These are phyloP conservation scores for Actinemys pallida DNA, from an alignment of 2,113 vertebrate genomes.

Conservation along the genomic window DNA sequence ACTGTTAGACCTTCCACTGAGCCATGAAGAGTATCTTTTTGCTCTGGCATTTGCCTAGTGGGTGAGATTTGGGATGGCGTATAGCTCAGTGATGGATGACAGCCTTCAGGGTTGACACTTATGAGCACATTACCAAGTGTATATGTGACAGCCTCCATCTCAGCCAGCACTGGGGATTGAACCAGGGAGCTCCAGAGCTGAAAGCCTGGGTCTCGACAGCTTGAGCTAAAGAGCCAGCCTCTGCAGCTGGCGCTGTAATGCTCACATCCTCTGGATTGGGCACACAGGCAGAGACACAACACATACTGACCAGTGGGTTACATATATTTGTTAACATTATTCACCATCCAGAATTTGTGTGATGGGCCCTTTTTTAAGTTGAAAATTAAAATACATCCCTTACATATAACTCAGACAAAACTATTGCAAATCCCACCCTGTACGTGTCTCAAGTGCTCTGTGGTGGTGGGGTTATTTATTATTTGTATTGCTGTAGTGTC, in stretches of 20 bases:
- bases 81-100: not conserved
- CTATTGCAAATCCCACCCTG: not conserved
- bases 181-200: not conserved
- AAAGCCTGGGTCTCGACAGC: not conserved
- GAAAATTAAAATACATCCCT: not conserved
- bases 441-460: not conserved
- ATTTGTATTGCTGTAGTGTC: not conserved
- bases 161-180: not conserved
- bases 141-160: not conserved
- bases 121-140: not conserved
- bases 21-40: not conserved
- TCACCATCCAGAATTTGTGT: not conserved
- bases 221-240: not conserved
- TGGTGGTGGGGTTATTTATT: not conserved
- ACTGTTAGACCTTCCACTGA: not conserved
- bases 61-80: not conserved
- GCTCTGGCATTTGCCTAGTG: not conserved
- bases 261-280: not conserved
- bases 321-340: not conserved
- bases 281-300: not conserved
- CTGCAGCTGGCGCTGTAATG: not conserved
- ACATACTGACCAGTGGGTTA: not conserved
- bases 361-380: not conserved
- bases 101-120: not conserved
- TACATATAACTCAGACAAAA: not conserved